Evolutionary conservation across 2,888 invertebrate species (phyloP), one percentile per base, ranked within the genome.

Genomic region (Matsumyia berberina): DNA sequence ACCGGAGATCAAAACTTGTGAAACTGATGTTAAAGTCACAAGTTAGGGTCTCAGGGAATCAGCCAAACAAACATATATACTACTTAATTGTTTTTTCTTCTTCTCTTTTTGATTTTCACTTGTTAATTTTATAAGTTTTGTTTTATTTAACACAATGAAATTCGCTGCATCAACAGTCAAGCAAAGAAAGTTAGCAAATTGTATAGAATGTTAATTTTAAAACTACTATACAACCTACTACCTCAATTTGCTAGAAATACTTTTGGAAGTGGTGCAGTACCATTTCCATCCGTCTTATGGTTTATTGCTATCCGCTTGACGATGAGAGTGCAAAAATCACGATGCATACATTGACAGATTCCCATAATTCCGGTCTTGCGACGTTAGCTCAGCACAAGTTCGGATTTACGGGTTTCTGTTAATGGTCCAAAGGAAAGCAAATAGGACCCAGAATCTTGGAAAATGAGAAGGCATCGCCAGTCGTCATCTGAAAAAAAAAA

Each of bases 1-100:
- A 92, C 92, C 92, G 91, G 92, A 92, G 92, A 92, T 92, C 92
- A 92, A 92, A 92, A 92, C 92, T 92, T 92, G 92, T 92, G 92
- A 92, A 92, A 91, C 92, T 92, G 90, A 90, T 89, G 89, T 89
- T 88, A 90, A 91, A 92, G 92, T 92, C 92, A 92, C 92, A 92
- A 92, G 92, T 92, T 92, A 92, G 92, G 92, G 92, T 92, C 92
- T 92, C 92, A 92, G 92, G 92, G 92, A 92, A 92, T 91, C 90
- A 92, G 92, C 92, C 90, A 90, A 89, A 90, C 92, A 92, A 91
- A 91, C 92, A 91, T 90, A 90, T 90, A 24, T 57, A 37, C 24
- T 58, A 35, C 17, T 37, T 33, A 64, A 53, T 35, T 39, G n/a
- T n/a, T n/a, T n/a, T n/a, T n/a, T n/a, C n/a, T n/a, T n/a, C n/a